Percentiles rank a stretch among this genome's conserved stretches.
Conservation (phyloP, 37 sponge, comb jelly and placozoan genomes). For the Tethya wilhelma region DNA sequence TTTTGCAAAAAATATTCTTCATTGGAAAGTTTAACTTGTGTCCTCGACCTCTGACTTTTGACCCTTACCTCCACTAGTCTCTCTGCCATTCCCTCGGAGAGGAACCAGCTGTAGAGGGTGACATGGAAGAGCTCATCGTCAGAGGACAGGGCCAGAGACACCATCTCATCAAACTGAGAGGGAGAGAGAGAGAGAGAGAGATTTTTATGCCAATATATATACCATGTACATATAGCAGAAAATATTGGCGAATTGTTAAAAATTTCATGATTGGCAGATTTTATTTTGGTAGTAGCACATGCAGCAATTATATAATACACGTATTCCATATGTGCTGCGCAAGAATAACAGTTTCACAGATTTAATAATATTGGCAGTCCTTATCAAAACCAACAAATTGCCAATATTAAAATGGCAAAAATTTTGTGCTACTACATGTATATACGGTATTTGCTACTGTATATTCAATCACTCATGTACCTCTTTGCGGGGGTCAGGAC, state of each 20-base stretch:
- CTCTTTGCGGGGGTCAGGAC: background rate
- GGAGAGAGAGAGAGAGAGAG: background rate
- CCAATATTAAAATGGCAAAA: constrained; percentile 14
- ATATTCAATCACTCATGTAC: background rate
- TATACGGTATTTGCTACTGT: too few species aligned
- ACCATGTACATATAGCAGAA: background rate
- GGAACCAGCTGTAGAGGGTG: constrained; percentile 88
- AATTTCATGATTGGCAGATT: too few species aligned
- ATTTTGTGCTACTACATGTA: too few species aligned
- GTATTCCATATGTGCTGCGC: too few species aligned
- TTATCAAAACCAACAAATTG: background rate
- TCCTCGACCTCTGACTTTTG: too few species aligned
- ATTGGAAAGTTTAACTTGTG: too few species aligned
- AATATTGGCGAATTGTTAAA: too few species aligned
- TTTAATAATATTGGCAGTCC: background rate
- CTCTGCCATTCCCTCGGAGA: constrained; percentile 57
- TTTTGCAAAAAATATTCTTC: too few species aligned
- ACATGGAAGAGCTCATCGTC: constrained; percentile 92
- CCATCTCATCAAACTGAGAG: constrained; percentile 60
- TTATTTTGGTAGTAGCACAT: too few species aligned
- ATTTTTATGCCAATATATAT: background rate
- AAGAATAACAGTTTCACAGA: background rate
- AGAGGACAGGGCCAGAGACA: constrained; percentile 58
- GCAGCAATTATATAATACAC: too few species aligned
- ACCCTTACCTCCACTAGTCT: constrained; percentile 78